Base-by-base conservation (phyloP, 23 tunicate genomes). In the Ascidia mentula region DNA sequence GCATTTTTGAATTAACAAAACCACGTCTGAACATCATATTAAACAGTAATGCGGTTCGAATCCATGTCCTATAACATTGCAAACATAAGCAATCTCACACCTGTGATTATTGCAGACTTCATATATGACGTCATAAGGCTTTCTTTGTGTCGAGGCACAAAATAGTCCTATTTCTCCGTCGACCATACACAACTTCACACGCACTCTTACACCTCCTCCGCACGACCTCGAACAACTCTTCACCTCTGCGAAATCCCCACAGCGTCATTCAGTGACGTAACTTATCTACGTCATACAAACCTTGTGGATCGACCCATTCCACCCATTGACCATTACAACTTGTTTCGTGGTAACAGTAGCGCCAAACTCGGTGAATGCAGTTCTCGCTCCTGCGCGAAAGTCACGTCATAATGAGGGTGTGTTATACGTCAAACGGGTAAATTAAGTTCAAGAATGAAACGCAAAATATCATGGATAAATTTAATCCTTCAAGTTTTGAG, bases 241-340 rank as follows among this genome's bases (percentile, higher is more conserved):
- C 4, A 28, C 69, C 4, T 45, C 69, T 77, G 7, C 1, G 1
- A 53, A 53, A 5, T n/a, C n/a, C n/a, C n/a, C n/a, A n/a, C n/a
- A n/a, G n/a, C n/a, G n/a, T n/a, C 13, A 53, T 6, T 20, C 32
- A 33, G 31, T 71, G 75, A 71, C 75, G 75, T 77, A 31, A 37
- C 33, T 3, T 1, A n/a, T n/a, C 1, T 53, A 53, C 65, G 65
- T 9, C 65, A 53, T 53, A 9, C 13, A 53, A 20, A 82, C 86
- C 73, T n/a, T 17, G 46, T 34, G 83, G 30, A 46, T 77, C 75
- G 9, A 35, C 53, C 93, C 93, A 89, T 26, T 79, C 80, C 18
- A 69, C 40, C 95, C 95, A 89, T 0, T 83, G 26, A 34, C 95
- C 95, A 18, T 60, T 74, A 45, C 95, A 89, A 40, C 85, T 89